These are phyloP conservation scores for Harpalus rufipes DNA, from an alignment of 2,888 invertebrate species.

Conservation along the genomic window DNA sequence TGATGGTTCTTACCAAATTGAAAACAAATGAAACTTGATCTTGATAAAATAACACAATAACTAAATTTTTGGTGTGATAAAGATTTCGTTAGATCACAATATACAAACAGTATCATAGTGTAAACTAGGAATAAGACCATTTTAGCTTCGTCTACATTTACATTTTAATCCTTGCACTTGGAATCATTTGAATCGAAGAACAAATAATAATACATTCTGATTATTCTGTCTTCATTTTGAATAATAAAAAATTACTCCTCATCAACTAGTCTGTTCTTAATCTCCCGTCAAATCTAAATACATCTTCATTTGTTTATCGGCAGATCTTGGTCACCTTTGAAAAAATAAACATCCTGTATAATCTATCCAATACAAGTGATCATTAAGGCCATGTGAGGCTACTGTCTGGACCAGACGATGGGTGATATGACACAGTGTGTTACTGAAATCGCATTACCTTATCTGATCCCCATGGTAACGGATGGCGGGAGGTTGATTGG, in stretches of 20 bases:
- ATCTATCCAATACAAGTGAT: not conserved
- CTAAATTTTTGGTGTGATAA: too few species aligned
- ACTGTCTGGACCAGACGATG: conserved; percentile 40
- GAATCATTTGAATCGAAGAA: too few species aligned
- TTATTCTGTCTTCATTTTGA: not conserved
- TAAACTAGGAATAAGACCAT: too few species aligned
- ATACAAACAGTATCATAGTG: too few species aligned
- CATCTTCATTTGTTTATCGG: not conserved
- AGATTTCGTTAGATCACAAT: too few species aligned
- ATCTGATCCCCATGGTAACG: conserved; percentile 28
- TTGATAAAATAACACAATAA: too few species aligned
- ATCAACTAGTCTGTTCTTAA: not conserved
- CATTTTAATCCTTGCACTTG: too few species aligned
- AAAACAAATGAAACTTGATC: too few species aligned
- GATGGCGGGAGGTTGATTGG: conserved; percentile 41
- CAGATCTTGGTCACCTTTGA: not conserved
- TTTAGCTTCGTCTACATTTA: too few species aligned
- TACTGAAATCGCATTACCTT: conserved; percentile 47
- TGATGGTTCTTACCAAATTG: too few species aligned
- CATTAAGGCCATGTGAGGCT: conserved; percentile 10
- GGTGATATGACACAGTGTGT: conserved; percentile 21
- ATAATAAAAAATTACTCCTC: not conserved
- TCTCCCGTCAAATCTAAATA: conserved; percentile 2
- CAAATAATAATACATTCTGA: not conserved
- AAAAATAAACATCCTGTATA: not conserved